A percentile compares a stretch with the other conserved stretches of the same genome.
Conservation (phyloP, 2,113 vertebrate genomes). For the Rhinoptilus africanus region DNA sequence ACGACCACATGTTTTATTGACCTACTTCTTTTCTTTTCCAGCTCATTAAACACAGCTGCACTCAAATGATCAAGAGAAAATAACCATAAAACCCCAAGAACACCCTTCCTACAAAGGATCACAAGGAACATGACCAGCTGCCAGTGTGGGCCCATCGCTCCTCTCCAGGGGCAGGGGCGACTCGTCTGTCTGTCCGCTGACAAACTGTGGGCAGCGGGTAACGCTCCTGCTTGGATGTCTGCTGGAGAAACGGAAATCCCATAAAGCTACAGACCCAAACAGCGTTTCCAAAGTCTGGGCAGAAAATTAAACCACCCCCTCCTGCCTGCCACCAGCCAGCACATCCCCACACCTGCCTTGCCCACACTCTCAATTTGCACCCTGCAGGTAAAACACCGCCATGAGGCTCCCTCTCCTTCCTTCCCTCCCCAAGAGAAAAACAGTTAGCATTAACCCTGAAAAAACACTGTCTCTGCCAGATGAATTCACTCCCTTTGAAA, state of each 20-base stretch:
- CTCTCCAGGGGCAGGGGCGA: neutral
- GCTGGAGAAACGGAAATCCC: neutral
- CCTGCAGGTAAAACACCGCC: neutral
- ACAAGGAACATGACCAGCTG: neutral
- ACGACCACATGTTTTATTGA: conserved; percentile 64
- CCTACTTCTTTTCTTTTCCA: conserved; percentile 65
- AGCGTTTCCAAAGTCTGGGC: neutral
- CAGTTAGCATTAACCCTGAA: neutral
- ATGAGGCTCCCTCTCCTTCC: neutral
- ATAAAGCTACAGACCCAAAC: neutral
- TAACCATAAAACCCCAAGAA: conserved; percentile 38
- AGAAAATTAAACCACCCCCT: neutral
- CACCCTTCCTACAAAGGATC: neutral
- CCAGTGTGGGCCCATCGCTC: accelerated
- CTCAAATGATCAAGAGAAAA: conserved; percentile 50
- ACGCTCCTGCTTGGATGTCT: neutral
- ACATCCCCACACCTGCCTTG: neutral
- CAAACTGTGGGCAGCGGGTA: neutral
- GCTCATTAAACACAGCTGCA: conserved; percentile 67
- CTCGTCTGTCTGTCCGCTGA: accelerated
- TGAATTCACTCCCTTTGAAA: neutral
- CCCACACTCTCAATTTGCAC: neutral
- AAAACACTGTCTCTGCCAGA: neutral
- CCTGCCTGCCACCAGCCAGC: neutral
- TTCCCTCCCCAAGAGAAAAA: neutral